Base-by-base conservation (phyloP, 1,140 invertebrate genomes). In the Microplitis demolitor region DNA sequence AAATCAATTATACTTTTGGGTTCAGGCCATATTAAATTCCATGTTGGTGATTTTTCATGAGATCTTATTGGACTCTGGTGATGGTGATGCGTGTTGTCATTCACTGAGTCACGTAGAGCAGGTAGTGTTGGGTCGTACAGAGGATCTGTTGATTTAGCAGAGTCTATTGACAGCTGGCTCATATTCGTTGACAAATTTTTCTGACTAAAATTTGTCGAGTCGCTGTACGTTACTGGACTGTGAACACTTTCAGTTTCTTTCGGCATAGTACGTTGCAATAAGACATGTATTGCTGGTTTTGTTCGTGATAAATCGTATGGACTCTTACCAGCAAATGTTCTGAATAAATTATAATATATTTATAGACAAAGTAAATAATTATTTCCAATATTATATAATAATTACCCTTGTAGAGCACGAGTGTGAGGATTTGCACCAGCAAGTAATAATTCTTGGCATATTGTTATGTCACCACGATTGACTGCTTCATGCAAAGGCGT, bases 401-500 rank as follows among this genome's bases (percentile, higher is more conserved):
- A 54, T 70, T 83, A 90, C 89, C 91, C 90, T 82, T 87, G 87
- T 50, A 84, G 78, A 66, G 90, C 89, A 78, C 87, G 87, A 66
- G 90, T 80, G 50, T 88, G 78, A 68, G 89, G 88, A 83, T 91
- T 89, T 50, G 90, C 90, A 72, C 89, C 90, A 79, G 86, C 83
- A 67, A 87, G 83, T 54, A 92, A 75, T 16, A 92, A 75, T 75
- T 89, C 87, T 79, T 89, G 87, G 66, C 91, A 88, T 75, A 92
- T 89, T 24, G 85, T 83, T 62, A 83, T 72, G 82, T 91, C 88
- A 4, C 88, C 90, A 76, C 91, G 84, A 76, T 83, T 85, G 3
- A 91, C 88, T 69, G 91, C 91, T 80, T 92, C 90, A 76, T 92
- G 91, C 24, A 92, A 82, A 39, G 91, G 90, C 4, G 90, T 91